Base-by-base conservation (phyloP, 2,797 vertebrate genomes). In the Amblyraja radiata region DNA sequence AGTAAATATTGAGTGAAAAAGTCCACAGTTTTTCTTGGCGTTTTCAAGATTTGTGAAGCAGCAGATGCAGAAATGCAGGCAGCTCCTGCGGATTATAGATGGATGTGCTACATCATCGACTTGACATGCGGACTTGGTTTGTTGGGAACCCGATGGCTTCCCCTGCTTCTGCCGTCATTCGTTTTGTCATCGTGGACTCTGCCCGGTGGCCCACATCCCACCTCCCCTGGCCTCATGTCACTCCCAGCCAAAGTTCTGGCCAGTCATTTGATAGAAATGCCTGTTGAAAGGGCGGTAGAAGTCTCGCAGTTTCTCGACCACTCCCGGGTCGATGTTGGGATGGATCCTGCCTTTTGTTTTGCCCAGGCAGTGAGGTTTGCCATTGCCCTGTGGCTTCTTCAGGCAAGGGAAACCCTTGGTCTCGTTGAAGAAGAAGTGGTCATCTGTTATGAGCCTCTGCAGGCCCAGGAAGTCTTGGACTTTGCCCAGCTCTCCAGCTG, bases 401-500 rank as follows among this genome's bases (percentile, higher is more conserved):
- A 97, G 94, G 94, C 97, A 97, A 14, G 97, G 97, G 94, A 97
- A 97, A 77, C 97, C 97, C 94, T 97, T 97, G 0, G 97, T 97
- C 94, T 97, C 97, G 95, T 97, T 97, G 94, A 97, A 97, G 95
- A 97, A 97, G 94, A 97, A 97, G 94, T 97, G 97, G 94, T 97
- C 97, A 95, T 97, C 97, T 0, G 97, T 97, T 93, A 97, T 95
- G 74, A 97, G 97, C 94, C 96, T 96, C 95, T 97, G 96, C 88
- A 97, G 95, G 73, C 97, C 97, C 86, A 97, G 95, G 92, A 97
- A 97, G 95, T 97, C 97, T 95, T 97, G 97, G 93, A 97, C 97
- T 61, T 95, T 96, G 54, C 96, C 96, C 93, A 97, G 95, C 94
- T 97, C 97, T 28, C 96, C 96, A 0, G 97, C 97, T 0, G 97